Conservation (phyloP, 1,140 invertebrate species). For the Magallana angulata region DNA sequence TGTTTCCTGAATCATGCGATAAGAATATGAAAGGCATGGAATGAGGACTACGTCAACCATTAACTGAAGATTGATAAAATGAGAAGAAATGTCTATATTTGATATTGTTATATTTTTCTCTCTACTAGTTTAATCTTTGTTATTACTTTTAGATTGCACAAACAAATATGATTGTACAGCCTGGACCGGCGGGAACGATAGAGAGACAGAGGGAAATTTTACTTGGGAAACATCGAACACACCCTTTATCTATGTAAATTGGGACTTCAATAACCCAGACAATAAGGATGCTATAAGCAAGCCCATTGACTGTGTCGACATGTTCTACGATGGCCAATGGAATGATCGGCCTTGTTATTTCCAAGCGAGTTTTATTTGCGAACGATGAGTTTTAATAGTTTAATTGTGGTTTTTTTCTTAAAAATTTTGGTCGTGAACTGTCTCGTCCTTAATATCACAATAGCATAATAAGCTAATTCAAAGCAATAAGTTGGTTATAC, state of each 20-base stretch:
- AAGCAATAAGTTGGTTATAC: too few relatives aligned
- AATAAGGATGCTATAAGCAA: background rate
- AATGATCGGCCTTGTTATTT: background rate
- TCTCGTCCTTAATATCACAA: too few relatives aligned
- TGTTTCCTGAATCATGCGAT: too few relatives aligned
- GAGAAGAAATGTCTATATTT: background rate
- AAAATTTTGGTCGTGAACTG: too few relatives aligned
- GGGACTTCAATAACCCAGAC: background rate
- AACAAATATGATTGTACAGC: background rate
- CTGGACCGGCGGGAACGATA: background rate
- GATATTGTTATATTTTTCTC: background rate
- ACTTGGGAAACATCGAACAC: background rate
- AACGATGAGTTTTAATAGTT: background rate
- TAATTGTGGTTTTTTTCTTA: too few relatives aligned
- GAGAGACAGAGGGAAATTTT: background rate
- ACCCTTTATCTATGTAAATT: background rate
- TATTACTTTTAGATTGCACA: background rate
- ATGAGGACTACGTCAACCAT: too few relatives aligned
- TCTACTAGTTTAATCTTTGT: background rate
- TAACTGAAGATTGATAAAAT: too few relatives aligned
- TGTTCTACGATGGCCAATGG: background rate
- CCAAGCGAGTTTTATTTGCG: background rate
- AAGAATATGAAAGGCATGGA: too few relatives aligned
- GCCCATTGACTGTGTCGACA: background rate
- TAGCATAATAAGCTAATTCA: too few relatives aligned